These are phyloP conservation scores for Isoperla grammatica DNA, from an alignment of 2,888 invertebrate species.

Conservation along the genomic window DNA sequence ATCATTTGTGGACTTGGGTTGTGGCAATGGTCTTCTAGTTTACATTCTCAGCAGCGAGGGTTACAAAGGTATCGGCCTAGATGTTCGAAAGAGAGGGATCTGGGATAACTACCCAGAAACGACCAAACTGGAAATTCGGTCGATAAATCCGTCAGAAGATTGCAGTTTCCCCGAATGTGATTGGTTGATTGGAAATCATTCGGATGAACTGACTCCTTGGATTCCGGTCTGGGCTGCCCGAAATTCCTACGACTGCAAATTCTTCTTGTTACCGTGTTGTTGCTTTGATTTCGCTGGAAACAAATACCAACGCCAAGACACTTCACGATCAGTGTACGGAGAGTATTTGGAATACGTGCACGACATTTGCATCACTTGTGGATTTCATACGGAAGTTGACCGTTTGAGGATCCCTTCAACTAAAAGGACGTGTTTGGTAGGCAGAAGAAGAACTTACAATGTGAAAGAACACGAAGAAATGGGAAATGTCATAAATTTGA, in stretches of 20 bases:
- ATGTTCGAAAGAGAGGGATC: conserved; percentile 77
- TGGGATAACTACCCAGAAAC: conserved; percentile 73
- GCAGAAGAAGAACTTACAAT: conserved; percentile 49
- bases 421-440: conserved; percentile 76
- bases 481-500: conserved; percentile 45
- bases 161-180: conserved; percentile 66
- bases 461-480: conserved; percentile 41
- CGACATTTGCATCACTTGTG: conserved; percentile 58
- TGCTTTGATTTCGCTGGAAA: conserved; percentile 82
- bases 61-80: conserved; percentile 74
- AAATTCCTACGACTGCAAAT: conserved; percentile 67
- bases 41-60: conserved; percentile 81
- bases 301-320: conserved; percentile 70
- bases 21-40: conserved; percentile 94
- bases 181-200: conserved; percentile 98
- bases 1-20: conserved; percentile 89
- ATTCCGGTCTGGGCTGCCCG: conserved; percentile 85
- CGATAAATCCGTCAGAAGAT: conserved; percentile 62
- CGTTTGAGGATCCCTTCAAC: conserved; percentile 94
- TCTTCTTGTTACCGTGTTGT: conserved; percentile 93
- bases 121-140: conserved; percentile 60
- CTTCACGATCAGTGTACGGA: conserved; percentile 68
- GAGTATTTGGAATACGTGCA: conserved; percentile 65
- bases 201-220: conserved; percentile 99
- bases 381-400: conserved; percentile 71